A percentile compares a stretch with the other conserved stretches of the same genome.
These are phyloP conservation scores for Pluvialis apricaria DNA, from an alignment of 2,113 vertebrate genomes.

Conservation along the genomic window DNA sequence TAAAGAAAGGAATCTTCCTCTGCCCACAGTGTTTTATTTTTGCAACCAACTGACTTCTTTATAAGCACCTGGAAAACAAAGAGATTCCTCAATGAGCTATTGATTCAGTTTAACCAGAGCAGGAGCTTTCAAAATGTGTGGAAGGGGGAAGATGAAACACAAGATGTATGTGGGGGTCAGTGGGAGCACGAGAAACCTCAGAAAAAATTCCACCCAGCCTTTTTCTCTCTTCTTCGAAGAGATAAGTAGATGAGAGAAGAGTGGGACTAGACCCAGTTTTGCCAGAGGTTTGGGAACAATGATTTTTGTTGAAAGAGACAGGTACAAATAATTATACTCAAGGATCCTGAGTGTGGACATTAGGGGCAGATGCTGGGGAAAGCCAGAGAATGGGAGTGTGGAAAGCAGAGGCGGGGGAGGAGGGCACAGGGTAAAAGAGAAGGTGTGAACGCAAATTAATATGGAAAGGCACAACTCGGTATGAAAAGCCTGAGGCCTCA, in stretches of 20 bases:
- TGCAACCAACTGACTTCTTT: background rate
- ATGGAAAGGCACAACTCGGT: accelerated
- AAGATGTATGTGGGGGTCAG: background rate
- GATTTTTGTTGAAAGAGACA: background rate
- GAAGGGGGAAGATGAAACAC: background rate
- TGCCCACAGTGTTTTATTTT: background rate
- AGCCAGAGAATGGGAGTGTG: background rate
- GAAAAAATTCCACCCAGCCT: background rate
- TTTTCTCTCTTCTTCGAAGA: background rate
- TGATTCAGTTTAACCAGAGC: background rate
- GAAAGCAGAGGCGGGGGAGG: background rate
- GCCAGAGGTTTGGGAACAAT: background rate
- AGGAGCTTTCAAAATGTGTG: background rate
- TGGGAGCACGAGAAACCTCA: background rate
- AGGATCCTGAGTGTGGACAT: background rate
- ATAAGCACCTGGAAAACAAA: background rate
- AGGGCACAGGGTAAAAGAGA: background rate
- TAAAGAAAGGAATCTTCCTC: background rate
- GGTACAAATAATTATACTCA: background rate
- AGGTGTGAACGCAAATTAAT: background rate
- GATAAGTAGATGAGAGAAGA: background rate
- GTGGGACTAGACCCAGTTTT: background rate
- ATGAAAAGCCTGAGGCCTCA: background rate
- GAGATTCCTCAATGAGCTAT: background rate
- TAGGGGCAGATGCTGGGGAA: background rate